Conservation (phyloP, 2,888 invertebrate genomes). For the Uloborus plumipes region DNA sequence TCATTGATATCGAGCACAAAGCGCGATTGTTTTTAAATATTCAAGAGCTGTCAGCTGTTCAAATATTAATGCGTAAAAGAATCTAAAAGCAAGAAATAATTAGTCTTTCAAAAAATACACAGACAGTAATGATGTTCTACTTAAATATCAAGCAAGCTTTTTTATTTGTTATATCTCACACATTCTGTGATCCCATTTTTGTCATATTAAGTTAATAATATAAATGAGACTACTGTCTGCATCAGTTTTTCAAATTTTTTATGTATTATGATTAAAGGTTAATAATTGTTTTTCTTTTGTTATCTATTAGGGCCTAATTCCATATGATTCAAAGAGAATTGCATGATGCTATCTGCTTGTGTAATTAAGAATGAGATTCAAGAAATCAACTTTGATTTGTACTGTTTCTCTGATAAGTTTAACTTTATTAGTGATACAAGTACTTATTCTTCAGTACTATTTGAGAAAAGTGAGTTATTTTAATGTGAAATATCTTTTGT, state of each 20-base stretch:
- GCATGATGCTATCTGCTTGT: not conserved
- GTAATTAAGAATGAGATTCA: not conserved
- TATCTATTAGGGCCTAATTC: too few relatives aligned
- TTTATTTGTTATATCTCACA: not conserved
- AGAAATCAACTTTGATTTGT: not conserved
- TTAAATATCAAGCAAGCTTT: not conserved
- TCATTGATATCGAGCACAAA: slow-evolving; percentile 1
- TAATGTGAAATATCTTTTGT: not conserved
- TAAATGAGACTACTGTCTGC: too few relatives aligned
- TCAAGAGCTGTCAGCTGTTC: not conserved
- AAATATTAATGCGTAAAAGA: not conserved
- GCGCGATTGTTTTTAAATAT: slow-evolving; percentile 24
- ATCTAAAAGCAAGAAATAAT: not conserved
- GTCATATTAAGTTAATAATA: not conserved
- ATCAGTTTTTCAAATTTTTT: too few relatives aligned
- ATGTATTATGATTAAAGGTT: too few relatives aligned
- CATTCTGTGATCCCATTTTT: not conserved
- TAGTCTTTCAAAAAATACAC: not conserved
- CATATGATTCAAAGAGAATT: too few relatives aligned
- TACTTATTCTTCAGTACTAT: slow-evolving; percentile 50
- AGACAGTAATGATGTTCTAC: not conserved
- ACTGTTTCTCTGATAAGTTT: slow-evolving; percentile 16
- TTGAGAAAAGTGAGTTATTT: slow-evolving; percentile 32
- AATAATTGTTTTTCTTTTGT: too few relatives aligned
- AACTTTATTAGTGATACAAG: slow-evolving; percentile 53